Evolutionary conservation across 1,140 invertebrate genomes (phyloP).

Genomic region (Penaeus chinensis): DNA sequence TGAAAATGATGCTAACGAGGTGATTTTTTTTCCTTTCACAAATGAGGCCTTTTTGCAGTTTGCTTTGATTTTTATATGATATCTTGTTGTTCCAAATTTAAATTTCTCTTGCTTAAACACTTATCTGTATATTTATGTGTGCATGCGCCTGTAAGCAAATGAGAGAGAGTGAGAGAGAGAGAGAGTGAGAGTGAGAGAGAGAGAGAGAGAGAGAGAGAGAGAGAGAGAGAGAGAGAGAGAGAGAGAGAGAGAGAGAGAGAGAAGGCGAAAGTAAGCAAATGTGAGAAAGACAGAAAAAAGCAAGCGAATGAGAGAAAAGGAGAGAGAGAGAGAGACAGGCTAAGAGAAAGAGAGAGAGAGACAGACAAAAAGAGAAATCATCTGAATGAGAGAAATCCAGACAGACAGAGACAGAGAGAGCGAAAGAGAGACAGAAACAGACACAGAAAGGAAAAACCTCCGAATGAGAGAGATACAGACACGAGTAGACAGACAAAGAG

Average conservation of each 20-base stretch:
- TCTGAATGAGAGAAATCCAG: background rate
- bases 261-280: background rate
- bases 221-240: background rate
- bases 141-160: background rate
- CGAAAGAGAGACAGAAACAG: background rate
- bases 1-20: no score
- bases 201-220: background rate
- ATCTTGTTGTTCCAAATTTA: no score
- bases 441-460: background rate
- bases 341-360: background rate
- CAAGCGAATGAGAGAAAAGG: background rate
- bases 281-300: background rate
- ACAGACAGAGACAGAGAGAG: slow-evolving; percentile 1
- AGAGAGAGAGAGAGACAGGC: background rate
- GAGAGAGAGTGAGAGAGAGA: background rate
- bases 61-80: no score
- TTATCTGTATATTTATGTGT: no score
- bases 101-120: no score
- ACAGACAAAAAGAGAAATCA: background rate
- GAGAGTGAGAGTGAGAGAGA: background rate
- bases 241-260: background rate
- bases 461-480: background rate
- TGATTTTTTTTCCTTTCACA: no score
- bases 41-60: no score
- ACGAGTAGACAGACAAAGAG: no score